phyloP scores from a whole-genome alignment of 2,113 vertebrate species.

The Vicugna pacos region DNA sequence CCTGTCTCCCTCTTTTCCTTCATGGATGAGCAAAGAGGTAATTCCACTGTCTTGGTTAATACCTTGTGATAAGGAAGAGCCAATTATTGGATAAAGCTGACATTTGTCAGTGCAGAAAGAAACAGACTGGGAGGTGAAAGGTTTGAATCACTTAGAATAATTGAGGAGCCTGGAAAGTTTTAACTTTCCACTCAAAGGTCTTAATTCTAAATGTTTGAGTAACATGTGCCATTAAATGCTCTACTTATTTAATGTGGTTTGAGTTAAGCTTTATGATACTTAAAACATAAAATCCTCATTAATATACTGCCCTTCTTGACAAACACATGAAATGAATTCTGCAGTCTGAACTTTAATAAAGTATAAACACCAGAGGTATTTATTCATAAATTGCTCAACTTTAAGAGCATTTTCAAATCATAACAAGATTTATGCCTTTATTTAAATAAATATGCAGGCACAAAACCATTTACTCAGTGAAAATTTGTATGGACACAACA shows the following conservation, averaged over 20 bases:
- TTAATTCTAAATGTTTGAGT: conserved; percentile 14
- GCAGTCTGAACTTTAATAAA: not conserved
- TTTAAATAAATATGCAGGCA: not conserved
- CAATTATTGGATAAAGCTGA: not conserved
- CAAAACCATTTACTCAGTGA: not conserved
- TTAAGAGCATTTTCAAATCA: not conserved
- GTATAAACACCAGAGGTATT: not conserved
- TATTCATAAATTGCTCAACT: not conserved
- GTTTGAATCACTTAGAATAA: not conserved
- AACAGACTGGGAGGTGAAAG: not conserved
- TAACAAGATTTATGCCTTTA: not conserved
- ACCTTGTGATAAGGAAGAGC: not conserved
- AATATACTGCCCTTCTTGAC: not conserved
- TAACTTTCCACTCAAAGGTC: not conserved
- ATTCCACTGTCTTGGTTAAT: not conserved
- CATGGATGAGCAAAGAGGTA: not conserved
- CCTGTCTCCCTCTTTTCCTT: not conserved
- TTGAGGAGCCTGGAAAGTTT: not conserved
- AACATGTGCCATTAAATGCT: not conserved
- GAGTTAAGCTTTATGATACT: not conserved
- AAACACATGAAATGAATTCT: not conserved
- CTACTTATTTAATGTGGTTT: not conserved
- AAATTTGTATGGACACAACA: not conserved
- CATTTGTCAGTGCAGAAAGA: rapidly evolving
- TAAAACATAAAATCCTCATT: not conserved